A percentile compares a stretch with the other conserved stretches of the same genome.
phyloP scores from a whole-genome alignment of 2,888 invertebrate genomes.

The Ferdinandea cuprea region DNA sequence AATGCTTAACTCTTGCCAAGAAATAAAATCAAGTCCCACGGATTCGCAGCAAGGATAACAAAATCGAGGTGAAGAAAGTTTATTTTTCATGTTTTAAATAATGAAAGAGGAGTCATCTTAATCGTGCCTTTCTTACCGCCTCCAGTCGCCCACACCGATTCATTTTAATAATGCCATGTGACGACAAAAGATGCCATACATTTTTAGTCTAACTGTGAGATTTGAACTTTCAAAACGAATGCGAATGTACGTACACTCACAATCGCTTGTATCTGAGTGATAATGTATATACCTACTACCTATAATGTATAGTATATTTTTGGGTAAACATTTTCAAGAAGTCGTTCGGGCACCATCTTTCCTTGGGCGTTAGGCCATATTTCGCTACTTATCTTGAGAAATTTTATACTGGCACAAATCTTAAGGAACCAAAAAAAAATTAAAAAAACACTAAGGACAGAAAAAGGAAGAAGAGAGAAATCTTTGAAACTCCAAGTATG shows the following conservation, averaged over 20 bases:
- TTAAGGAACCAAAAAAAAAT: constrained; percentile 38
- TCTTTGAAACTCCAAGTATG: constrained; percentile 61
- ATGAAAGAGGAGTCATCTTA: constrained; percentile 51
- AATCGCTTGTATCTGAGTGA: neutral
- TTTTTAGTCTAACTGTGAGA: constrained; percentile 28
- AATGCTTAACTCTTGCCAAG: constrained; percentile 46
- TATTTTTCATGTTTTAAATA: constrained; percentile 52
- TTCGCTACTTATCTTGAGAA: constrained; percentile 48
- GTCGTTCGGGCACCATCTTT: constrained; percentile 38
- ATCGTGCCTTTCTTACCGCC: constrained; percentile 34
- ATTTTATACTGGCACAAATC: constrained; percentile 66
- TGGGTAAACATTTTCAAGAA: constrained; percentile 51
- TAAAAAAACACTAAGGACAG: constrained; percentile 34
- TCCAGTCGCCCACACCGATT: constrained; percentile 7
- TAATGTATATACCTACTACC: too few relatives aligned
- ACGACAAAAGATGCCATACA: constrained; percentile 50
- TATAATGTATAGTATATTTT: constrained; percentile 17
- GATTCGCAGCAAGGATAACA: constrained; percentile 20
- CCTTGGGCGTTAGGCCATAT: constrained; percentile 42
- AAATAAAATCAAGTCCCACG: constrained; percentile 49
- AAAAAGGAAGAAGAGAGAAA: constrained; percentile 40
- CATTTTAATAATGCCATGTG: constrained; percentile 29
- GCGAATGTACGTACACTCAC: constrained; percentile 6
- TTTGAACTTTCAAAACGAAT: constrained; percentile 34
- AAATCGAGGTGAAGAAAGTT: constrained; percentile 42